Conservation (phyloP, 2,113 vertebrate genomes). For the Mesitornis unicolor region DNA sequence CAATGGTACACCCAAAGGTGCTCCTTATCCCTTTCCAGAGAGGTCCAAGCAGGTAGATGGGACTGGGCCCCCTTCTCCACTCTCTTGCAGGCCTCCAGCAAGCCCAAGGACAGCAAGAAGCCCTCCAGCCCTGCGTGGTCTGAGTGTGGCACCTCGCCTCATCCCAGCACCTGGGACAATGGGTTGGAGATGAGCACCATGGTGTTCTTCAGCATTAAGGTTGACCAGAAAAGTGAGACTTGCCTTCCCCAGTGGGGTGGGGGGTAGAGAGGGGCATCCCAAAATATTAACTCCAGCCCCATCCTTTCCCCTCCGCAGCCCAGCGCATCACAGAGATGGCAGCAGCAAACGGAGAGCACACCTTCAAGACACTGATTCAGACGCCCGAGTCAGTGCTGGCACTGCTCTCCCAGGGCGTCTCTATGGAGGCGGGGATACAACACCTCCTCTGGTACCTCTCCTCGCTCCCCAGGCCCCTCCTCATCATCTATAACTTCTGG, state of each 20-base stretch:
- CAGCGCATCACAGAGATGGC: conserved; percentile 65
- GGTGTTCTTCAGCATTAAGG: conserved; percentile 69
- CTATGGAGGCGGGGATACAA: conserved; percentile 38
- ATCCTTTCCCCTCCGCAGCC: conserved; percentile 50
- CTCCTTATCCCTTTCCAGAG: background rate
- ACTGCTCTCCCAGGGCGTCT: background rate
- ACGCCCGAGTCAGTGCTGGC: background rate
- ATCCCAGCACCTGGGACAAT: background rate
- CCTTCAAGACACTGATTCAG: conserved; percentile 31
- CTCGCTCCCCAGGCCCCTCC: background rate
- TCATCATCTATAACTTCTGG: conserved; percentile 57
- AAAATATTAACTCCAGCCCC: background rate
- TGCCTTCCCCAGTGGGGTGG: background rate
- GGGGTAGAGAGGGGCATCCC: background rate
- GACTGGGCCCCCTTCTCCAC: background rate
- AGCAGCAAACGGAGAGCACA: background rate
- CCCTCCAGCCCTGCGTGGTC: background rate
- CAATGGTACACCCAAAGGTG: background rate
- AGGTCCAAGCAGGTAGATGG: background rate
- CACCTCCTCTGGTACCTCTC: conserved; percentile 49
- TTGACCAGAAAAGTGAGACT: conserved; percentile 65
- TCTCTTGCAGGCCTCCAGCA: background rate
- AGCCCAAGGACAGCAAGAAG: background rate
- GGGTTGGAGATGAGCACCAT: background rate
- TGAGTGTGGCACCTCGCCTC: background rate